Conservation (phyloP, 2,797 vertebrate species). For the Enteromius anoplus region DNA sequence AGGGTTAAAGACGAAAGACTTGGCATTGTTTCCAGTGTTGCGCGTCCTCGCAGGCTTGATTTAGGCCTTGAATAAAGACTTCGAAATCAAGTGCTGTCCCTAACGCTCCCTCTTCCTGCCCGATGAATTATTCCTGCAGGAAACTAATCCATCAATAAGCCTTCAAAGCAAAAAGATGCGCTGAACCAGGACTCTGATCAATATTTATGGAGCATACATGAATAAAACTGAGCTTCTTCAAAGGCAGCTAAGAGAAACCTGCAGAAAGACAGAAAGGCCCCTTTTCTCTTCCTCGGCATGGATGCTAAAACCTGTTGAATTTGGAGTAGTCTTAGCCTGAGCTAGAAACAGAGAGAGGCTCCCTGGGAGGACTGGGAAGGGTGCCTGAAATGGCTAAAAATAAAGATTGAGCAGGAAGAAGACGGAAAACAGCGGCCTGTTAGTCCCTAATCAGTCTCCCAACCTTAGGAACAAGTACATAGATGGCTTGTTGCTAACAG, state of each 20-base stretch:
- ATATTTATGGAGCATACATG: constrained; percentile 58
- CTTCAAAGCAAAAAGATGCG: constrained; percentile 55
- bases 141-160: constrained; percentile 56
- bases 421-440: constrained; percentile 25
- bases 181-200: constrained; percentile 56
- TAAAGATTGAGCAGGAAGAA: constrained; percentile 38
- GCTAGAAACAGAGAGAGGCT: constrained; percentile 49
- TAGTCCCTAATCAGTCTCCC: constrained; percentile 29
- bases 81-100: constrained; percentile 19
- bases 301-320: constrained; percentile 38
- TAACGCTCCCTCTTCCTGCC: constrained; percentile 32
- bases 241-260: constrained; percentile 46
- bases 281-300: constrained; percentile 13
- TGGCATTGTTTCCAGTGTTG: not conserved
- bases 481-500: constrained; percentile 42
- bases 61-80: constrained; percentile 31
- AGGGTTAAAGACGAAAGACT: constrained; percentile 1
- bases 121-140: constrained; percentile 53
- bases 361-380: constrained; percentile 56
- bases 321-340: constrained; percentile 28
- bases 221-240: constrained; percentile 55
- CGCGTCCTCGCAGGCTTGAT: constrained; percentile 27
- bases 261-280: constrained; percentile 42
- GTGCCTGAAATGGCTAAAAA: constrained; percentile 55
- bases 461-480: constrained; percentile 36